phyloP scores from a whole-genome alignment of 2,797 vertebrate genomes.

The Euthynnus affinis region DNA sequence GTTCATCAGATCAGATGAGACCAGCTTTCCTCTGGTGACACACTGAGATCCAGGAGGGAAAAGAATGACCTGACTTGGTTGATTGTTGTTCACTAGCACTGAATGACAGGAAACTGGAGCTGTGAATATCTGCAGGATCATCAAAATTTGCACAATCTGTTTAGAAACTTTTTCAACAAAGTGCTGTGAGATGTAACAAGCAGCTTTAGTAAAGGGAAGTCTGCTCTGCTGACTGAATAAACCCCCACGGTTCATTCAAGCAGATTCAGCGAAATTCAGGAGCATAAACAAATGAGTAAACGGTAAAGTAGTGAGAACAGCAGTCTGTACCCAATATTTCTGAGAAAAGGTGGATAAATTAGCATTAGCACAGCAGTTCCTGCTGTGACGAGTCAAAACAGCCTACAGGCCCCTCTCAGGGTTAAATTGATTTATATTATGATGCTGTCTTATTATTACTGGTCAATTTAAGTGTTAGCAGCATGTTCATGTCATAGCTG shows the following conservation, averaged over 20 bases:
- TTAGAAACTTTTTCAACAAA: not conserved
- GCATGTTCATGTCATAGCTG: too few species aligned
- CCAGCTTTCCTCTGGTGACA: not conserved
- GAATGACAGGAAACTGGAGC: constrained; percentile 29
- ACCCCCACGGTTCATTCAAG: constrained; percentile 3
- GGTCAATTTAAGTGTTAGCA: not conserved
- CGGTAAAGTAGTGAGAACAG: not conserved
- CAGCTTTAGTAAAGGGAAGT: constrained; percentile 47
- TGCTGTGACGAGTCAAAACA: too few species aligned
- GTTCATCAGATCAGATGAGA: not conserved
- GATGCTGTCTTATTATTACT: not conserved
- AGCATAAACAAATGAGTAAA: constrained; percentile 25
- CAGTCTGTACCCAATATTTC: not conserved
- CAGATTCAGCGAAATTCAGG: constrained; percentile 38
- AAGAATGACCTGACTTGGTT: constrained; percentile 1
- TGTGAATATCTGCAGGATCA: constrained; percentile 14
- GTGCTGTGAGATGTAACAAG: constrained; percentile 6
- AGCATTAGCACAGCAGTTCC: too few species aligned
- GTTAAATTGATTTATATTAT: not conserved
- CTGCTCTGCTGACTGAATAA: constrained; percentile 34
- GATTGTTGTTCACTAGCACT: not conserved
- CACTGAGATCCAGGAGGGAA: not conserved
- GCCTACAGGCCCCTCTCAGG: not conserved
- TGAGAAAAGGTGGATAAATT: not conserved
- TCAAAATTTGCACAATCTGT: constrained; percentile 17